phyloP scores from a whole-genome alignment of 2,113 vertebrate genomes.

The Phalacrocorax brasilianus region DNA sequence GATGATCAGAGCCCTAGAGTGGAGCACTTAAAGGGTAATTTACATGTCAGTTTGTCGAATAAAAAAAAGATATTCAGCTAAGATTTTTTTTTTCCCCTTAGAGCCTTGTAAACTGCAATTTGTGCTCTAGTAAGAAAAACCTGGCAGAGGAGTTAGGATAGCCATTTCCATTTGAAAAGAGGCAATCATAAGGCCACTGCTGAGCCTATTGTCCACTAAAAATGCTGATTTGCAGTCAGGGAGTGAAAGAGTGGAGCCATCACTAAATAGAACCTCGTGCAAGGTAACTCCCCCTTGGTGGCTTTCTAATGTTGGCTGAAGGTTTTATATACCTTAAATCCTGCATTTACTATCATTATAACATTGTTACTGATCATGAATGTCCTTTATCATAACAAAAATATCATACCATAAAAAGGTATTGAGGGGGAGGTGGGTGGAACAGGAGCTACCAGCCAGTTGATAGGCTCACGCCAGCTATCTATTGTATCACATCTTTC shows the following conservation, averaged over 20 bases:
- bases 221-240: constrained; percentile 90
- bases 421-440: constrained; percentile 62
- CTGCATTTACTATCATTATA: constrained; percentile 75
- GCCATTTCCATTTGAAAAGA: constrained; percentile 99
- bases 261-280: constrained; percentile 80
- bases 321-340: constrained; percentile 74
- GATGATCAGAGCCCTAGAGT: constrained; percentile 92
- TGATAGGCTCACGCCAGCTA: constrained; percentile 63
- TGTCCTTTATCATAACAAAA: constrained; percentile 68
- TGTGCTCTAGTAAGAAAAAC: constrained; percentile 92
- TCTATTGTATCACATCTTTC: constrained; percentile 65
- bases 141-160: constrained; percentile 92
- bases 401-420: not conserved
- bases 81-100: constrained; percentile 80
- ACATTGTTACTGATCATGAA: constrained; percentile 72
- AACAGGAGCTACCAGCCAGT: constrained; percentile 51
- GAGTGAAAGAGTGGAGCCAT: constrained; percentile 81
- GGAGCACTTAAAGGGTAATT: constrained; percentile 97
- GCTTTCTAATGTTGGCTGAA: constrained; percentile 73
- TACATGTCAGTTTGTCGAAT: constrained; percentile 97
- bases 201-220: constrained; percentile 95
- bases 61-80: constrained; percentile 92
- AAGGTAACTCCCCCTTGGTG: constrained; percentile 80
- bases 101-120: constrained; percentile 99
- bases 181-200: constrained; percentile 97